phyloP scores from a whole-genome alignment of 2,113 vertebrate genomes.

The Dunckerocampus dactyliophorus region DNA sequence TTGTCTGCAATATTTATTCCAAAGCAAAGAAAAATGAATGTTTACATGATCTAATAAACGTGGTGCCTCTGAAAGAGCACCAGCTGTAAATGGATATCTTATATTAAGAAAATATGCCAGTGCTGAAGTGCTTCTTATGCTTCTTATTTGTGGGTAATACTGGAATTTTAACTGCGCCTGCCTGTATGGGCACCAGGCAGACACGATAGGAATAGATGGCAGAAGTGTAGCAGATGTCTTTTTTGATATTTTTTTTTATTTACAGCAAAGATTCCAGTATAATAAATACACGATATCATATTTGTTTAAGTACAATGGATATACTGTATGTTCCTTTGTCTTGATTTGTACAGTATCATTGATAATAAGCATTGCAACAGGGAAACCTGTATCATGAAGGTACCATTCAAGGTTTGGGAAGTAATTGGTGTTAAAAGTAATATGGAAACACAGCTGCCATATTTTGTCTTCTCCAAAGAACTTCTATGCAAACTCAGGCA shows the following conservation, averaged over 20 bases:
- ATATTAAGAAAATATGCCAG: slow-evolving; percentile 60
- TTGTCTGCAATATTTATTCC: slow-evolving; percentile 55
- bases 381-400: slow-evolving; percentile 2
- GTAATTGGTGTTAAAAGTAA: slow-evolving; percentile 7
- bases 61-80: slow-evolving; percentile 47
- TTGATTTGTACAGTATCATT: slow-evolving; percentile 6
- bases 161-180: slow-evolving; percentile 38
- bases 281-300: too few relatives aligned
- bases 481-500: slow-evolving; percentile 65
- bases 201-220: slow-evolving; percentile 5
- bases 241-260: slow-evolving; percentile 2
- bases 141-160: slow-evolving; percentile 34
- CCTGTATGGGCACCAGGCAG: too few relatives aligned
- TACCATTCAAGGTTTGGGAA: slow-evolving; percentile 9
- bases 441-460: slow-evolving; percentile 29
- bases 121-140: slow-evolving; percentile 29
- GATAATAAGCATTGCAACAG: slow-evolving; percentile 9
- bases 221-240: slow-evolving; percentile 30
- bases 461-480: slow-evolving; percentile 33
- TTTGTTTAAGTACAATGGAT: too few relatives aligned
- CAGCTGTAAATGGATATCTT: slow-evolving; percentile 54
- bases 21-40: slow-evolving; percentile 27
- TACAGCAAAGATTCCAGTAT: too few relatives aligned
- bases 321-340: neutral
- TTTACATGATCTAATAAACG: slow-evolving; percentile 53